Percentiles rank a stretch among this genome's conserved stretches.
Evolutionary conservation across 2,113 vertebrate genomes (phyloP).

Genomic region (Ibidorhyncha struthersii): DNA sequence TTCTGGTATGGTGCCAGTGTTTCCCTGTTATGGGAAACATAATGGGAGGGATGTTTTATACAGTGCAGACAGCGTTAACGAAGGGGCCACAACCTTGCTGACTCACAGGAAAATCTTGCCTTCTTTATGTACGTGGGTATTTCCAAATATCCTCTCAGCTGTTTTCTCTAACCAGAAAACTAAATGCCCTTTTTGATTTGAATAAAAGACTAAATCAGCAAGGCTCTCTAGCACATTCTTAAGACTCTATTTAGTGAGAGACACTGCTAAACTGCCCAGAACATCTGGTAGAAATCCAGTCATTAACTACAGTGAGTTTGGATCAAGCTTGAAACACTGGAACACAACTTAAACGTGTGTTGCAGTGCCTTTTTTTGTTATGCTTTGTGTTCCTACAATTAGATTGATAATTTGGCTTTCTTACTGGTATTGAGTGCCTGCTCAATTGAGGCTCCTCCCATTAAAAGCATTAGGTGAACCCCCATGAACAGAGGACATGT

Average conservation of each 20-base stretch:
- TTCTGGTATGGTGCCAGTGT: fast-evolving
- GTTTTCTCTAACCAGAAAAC: not conserved
- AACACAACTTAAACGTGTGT: not conserved
- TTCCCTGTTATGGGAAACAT: not conserved
- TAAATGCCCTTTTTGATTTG: not conserved
- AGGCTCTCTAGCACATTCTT: not conserved
- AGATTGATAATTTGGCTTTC: not conserved
- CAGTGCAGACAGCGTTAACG: too few species aligned
- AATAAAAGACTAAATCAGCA: not conserved
- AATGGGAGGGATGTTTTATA: too few species aligned
- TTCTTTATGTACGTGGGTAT: fast-evolving
- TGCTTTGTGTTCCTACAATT: not conserved
- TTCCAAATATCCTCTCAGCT: not conserved
- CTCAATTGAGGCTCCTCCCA: not conserved
- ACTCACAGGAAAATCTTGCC: not conserved
- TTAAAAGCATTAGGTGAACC: not conserved
- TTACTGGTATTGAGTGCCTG: not conserved
- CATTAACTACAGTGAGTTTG: not conserved
- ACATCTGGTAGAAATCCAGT: not conserved
- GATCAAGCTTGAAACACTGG: not conserved
- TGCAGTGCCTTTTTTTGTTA: not conserved
- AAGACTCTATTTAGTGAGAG: not conserved
- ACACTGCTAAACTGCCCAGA: not conserved
- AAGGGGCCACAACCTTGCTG: not conserved
- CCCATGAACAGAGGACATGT: not conserved